Base-by-base conservation (phyloP, 2,797 vertebrate species). In the Enteromius argenteus region DNA sequence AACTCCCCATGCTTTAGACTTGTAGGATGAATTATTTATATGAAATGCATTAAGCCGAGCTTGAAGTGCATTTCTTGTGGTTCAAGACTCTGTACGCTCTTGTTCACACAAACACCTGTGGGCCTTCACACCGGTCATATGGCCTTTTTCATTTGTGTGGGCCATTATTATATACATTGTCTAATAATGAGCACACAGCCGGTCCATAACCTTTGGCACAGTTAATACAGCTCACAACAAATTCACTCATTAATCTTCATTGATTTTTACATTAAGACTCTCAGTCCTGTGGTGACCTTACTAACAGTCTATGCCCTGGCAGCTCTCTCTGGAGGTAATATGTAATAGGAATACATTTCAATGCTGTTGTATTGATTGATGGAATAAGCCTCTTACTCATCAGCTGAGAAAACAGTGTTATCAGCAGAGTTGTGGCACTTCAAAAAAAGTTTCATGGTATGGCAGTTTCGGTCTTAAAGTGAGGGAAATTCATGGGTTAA, bases 251-350 rank as follows among this genome's bases (percentile, higher is more conserved):
- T 83, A 79, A 86, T 80, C 71, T 71, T 81, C 42, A 84, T 84
- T 80, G 69, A 86, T 86, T 75, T 83, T 74, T 53, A 75, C 81
- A 86, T 74, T 80, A 49, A 68, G 77, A 79, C 76, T 49, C n/a
- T 60, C 32, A 53, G 78, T 60, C 46, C 51, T 68, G 64, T 60
- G 35, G 27, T 71, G 62, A 69, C 85, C 79, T 80, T 58, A 68
- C 60, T 86, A 68, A 80, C 32, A 56, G 51, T 76, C 42, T 74
- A 62, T 56, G 35, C 42, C 42, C 64, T 53, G 76, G 23, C 71
- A 69, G 62, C 49, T 74, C 68, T 80, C 49, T 80, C 72, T 75
- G 23, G n/a, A 62, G 35, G 81, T 83, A 75, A 83, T 83, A 68
- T 56, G 68, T 83, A 71, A 62, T 71, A 79, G 46, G 60, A 79